phyloP scores from a whole-genome alignment of 1,140 invertebrate genomes.

The Dryas iulia region DNA sequence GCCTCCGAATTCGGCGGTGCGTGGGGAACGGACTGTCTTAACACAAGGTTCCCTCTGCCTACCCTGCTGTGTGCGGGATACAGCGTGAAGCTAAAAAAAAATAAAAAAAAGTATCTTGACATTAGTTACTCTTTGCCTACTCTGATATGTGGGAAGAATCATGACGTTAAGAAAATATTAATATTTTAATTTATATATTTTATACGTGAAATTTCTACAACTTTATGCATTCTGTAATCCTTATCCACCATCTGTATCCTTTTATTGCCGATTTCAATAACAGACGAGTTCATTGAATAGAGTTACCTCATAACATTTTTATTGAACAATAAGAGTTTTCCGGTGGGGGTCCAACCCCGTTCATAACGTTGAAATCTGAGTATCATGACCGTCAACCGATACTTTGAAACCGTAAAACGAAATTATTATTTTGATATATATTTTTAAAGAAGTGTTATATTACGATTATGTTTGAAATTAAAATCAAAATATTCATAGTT shows the following conservation, averaged over 20 bases:
- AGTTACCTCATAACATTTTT: slow-evolving; percentile 77
- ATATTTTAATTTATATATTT: too few species aligned
- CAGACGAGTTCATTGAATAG: slow-evolving; percentile 70
- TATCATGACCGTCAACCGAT: background rate
- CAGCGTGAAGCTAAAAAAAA: too few species aligned
- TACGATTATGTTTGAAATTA: too few species aligned
- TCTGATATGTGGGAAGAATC: too few species aligned
- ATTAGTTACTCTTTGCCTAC: too few species aligned
- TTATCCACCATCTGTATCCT: background rate
- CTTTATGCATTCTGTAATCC: background rate
- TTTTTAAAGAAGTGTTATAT: background rate
- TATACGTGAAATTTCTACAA: background rate
- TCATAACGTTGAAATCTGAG: background rate
- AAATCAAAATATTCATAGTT: too few species aligned
- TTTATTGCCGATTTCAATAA: slow-evolving; percentile 65
- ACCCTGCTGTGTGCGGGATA: too few species aligned
- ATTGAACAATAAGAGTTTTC: slow-evolving; percentile 71
- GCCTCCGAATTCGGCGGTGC: too few species aligned
- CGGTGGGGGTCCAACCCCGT: slow-evolving; percentile 39
- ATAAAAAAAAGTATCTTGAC: too few species aligned
- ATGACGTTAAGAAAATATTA: too few species aligned
- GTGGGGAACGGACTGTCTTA: too few species aligned
- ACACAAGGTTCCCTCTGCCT: too few species aligned
- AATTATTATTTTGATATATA: background rate
- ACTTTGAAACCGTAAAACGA: background rate